phyloP scores from a whole-genome alignment of 2,888 invertebrate species.

The Pogonocherus hispidulus region DNA sequence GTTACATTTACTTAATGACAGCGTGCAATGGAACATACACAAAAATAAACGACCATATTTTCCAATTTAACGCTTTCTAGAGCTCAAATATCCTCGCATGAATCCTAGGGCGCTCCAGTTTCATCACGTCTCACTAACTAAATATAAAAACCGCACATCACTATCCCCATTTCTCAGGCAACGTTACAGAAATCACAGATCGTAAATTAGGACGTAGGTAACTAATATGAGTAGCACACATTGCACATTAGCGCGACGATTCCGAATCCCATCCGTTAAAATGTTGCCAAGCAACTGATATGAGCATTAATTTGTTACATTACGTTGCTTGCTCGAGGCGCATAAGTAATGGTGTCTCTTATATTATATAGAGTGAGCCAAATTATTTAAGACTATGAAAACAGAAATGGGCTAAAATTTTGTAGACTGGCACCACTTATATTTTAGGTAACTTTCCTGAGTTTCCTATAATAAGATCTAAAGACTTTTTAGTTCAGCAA shows the following conservation, averaged over 20 bases:
- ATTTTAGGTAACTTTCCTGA: too few species aligned
- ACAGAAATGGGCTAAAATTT: too few species aligned
- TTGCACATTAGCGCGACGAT: conserved; percentile 27
- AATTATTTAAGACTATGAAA: not conserved
- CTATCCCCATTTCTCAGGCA: conserved; percentile 17
- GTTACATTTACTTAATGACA: not conserved
- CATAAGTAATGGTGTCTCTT: too few species aligned
- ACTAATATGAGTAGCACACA: conserved; percentile 17
- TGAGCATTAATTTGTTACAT: conserved; percentile 25
- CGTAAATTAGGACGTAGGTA: conserved; percentile 13
- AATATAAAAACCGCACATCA: conserved; percentile 19
- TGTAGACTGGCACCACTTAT: too few species aligned
- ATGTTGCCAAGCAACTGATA: conserved; percentile 33
- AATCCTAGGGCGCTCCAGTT: not conserved
- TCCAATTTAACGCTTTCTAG: conserved; percentile 6
- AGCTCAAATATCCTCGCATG: not conserved
- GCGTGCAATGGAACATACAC: conserved; percentile 15
- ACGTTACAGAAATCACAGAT: conserved; percentile 14
- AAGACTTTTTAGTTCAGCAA: too few species aligned
- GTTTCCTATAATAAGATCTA: too few species aligned
- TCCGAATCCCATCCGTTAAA: conserved; percentile 9
- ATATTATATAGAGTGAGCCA: not conserved
- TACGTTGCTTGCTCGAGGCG: conserved; percentile 9
- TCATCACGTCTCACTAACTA: conserved; percentile 6
- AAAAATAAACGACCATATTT: conserved; percentile 35